Evolutionary conservation across 2,888 invertebrate genomes (phyloP), one percentile per base, ranked within the genome.

Genomic region (Drosophila setosimentum): DNA sequence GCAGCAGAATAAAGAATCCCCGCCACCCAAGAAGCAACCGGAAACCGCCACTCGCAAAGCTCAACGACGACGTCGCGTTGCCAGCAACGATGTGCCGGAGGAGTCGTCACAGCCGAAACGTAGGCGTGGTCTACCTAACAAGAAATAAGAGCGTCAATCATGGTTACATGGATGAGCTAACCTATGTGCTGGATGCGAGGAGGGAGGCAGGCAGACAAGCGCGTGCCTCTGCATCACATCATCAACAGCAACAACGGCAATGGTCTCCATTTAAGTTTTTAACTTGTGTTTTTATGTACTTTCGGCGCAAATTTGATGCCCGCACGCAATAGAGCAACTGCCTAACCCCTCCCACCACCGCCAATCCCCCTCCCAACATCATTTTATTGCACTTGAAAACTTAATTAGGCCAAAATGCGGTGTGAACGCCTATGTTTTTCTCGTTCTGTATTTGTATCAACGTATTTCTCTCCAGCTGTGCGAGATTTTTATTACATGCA

Each of bases 341-440:
- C 61, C 65, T 53, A 29, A 21, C 49, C 48, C 45, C 29, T 33
- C 57, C 57, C 64, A 18, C 30, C 29, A 29, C 21, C 76, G 29
- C 79, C 87, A 45, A 45, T 24, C 16, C 57, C 42, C 10, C 27
- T 7, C 37, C 35, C 76, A 24, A 79, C 87, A 87, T 87, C 83
- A 91, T 92, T 92, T 92, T 92, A 92, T 92, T 91, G 91, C 92
- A 87, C 83, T 91, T 91, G 87, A 91, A 90, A 91, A 91, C 91
- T 91, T 92, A 92, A 92, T 92, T 92, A 92, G 91, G 88, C 80
- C 82, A 72, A 80, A 87, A 82, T 85, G 80, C 87, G 87, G 83
- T 89, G 88, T 78, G 78, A 86, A 86, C 82, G 82, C 81, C 78
- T 83, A 82, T 79, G 77, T 77, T 71, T 68, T 62, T 54, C 57